Evolutionary conservation across 2,113 vertebrate genomes (phyloP).

Genomic region (Copsychus sechellarum): DNA sequence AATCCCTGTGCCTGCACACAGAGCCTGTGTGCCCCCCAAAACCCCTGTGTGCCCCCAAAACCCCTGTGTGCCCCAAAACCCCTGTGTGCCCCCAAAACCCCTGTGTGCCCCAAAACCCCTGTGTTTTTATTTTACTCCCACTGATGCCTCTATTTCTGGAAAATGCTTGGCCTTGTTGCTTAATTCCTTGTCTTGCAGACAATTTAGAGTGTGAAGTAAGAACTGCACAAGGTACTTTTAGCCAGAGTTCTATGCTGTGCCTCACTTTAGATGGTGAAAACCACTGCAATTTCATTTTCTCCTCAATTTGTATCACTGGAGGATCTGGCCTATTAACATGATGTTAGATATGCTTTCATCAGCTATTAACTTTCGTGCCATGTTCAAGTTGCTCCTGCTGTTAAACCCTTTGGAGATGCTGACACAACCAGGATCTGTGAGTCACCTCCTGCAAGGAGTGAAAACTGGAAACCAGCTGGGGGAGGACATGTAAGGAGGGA

Average conservation of each 20-base stretch:
- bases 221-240: slow-evolving; percentile 5
- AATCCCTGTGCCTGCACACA: neutral
- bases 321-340: neutral
- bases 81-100: too few relatives aligned
- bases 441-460: neutral
- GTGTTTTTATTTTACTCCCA: neutral
- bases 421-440: neutral
- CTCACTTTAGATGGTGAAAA: neutral
- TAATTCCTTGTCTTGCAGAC: slow-evolving; percentile 25
- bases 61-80: too few relatives aligned
- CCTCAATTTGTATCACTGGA: neutral
- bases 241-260: neutral
- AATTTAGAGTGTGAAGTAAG: slow-evolving; percentile 9
- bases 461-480: neutral
- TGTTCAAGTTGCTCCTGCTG: neutral
- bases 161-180: slow-evolving; percentile 32
- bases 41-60: too few relatives aligned
- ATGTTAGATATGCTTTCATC: neutral
- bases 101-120: too few relatives aligned
- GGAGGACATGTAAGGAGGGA: neutral
- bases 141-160: slow-evolving; percentile 53
- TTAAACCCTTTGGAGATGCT: neutral
- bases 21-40: too few relatives aligned
- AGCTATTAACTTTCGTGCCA: neutral
- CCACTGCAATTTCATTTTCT: neutral